Conservation (phyloP, 92 coral and sea anemone genomes). For the Isaurus tuberculatus region DNA sequence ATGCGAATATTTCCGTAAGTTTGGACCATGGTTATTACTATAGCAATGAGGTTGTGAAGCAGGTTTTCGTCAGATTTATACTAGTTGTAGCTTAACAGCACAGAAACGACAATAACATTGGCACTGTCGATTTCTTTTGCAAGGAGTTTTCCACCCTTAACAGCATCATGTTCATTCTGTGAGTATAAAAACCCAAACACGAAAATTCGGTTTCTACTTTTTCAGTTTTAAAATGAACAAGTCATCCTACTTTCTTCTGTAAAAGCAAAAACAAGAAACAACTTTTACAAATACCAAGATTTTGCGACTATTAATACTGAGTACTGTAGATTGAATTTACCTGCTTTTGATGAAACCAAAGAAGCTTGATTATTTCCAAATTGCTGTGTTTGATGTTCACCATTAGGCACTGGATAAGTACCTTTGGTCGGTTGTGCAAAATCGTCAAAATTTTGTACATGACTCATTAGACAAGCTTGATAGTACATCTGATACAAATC, state of each 20-base stretch:
- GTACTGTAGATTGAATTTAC: neutral
- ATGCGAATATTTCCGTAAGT: too few relatives aligned
- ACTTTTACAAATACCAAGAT: neutral
- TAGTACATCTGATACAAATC: conserved; percentile 26
- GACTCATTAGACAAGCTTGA: neutral
- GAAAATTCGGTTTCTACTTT: too few relatives aligned
- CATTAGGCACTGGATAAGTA: neutral
- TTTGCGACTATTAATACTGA: neutral
- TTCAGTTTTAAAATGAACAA: too few relatives aligned
- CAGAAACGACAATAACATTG: too few relatives aligned
- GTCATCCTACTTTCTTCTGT: neutral
- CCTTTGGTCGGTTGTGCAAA: neutral
- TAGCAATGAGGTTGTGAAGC: too few relatives aligned
- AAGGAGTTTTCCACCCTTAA: too few relatives aligned
- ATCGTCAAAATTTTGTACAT: neutral
- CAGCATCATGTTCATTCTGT: too few relatives aligned
- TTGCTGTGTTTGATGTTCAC: neutral
- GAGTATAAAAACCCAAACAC: too few relatives aligned
- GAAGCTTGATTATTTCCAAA: neutral
- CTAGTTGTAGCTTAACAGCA: too few relatives aligned
- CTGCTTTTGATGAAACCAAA: neutral
- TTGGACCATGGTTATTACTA: too few relatives aligned
- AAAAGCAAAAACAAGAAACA: neutral
- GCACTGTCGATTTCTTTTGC: too few relatives aligned
- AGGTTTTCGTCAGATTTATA: too few relatives aligned